Base-by-base conservation (phyloP, 2,113 vertebrate genomes). In the Engraulis encrasicolus region DNA sequence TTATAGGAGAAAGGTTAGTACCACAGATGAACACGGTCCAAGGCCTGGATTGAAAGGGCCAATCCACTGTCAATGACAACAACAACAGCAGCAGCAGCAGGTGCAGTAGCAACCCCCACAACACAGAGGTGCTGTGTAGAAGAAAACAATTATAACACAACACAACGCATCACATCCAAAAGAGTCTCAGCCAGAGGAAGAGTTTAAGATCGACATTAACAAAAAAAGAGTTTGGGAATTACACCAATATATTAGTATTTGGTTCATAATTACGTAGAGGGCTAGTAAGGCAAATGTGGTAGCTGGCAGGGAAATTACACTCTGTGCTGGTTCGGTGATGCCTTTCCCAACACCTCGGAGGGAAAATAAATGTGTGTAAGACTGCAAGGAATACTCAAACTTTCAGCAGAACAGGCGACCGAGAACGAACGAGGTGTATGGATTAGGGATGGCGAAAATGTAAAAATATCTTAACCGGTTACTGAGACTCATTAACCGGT, bases 1-100 rank as follows among this genome's bases (percentile, higher is more conserved):
- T 88, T 81, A 94, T 86, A 90, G 92, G 94, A 93, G 95, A 90
- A 93, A 89, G 90, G 90, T 94, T 92, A 93, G 91, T 88, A 88
- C 87, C 88, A 50, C 66, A 86, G 71, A 83, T 14, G 4, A 89
- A 83, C 61, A 50, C 81, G 82, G 80, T 66, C 83, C 49, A n/a
- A 20, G 40, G 48, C 78, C 5, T 34, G 66, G 66, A 2, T 27
- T 34, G 15, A n/a, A n/a, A n/a, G n/a, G n/a, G n/a, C n/a, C n/a
- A n/a, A n/a, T n/a, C n/a, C n/a, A n/a, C n/a, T n/a, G n/a, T n/a
- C n/a, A n/a, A n/a, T n/a, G n/a, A n/a, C n/a, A n/a, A n/a, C n/a
- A n/a, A 5, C 40, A 3, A 45, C 40, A 3, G 40, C 11, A 14
- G n/a, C 54, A 58, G 23, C 66, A 34, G 14, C 14, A 74, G 31